Evolutionary conservation across 1,140 invertebrate genomes (phyloP), one percentile per base, ranked within the genome.

Genomic region (Ips typographus): DNA sequence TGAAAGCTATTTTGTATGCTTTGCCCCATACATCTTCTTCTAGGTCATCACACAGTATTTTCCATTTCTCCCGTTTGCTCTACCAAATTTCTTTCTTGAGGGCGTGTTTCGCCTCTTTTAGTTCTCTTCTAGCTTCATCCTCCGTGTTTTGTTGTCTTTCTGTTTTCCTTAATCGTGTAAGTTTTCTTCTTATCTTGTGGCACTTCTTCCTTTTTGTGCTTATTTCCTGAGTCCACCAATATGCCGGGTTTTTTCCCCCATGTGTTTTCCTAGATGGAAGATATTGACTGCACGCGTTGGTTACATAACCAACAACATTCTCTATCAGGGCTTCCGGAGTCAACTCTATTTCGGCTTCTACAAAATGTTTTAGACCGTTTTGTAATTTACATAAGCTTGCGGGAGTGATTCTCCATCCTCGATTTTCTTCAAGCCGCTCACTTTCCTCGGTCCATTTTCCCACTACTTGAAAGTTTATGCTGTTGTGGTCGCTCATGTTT

Each of bases 21-120:
- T 49, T 42, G 1, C 72, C 57, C 63, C 69, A 73, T 4, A 70
- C 40, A 47, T 73, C 65, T 2, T 57, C 43, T 4, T 71, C 69
- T 7, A 73, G 22, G n/a, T 71, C 63, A 1, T 71, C 22, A 2
- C 58, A 67, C 6, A 72, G 5, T 1, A 4, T 4, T 36, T 53
- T 6, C 5, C 5, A 53, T 8, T 6, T 36, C 36, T 36, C 22
- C 36, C 22, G 5, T 53, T 53, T 53, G 4, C 51, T 6, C 22
- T 53, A 1, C 6, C 5, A 36, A 8, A 8, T 53, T 53, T 53
- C 51, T 53, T 4, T 4, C 36, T 53, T 53, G 6, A 53, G 6
- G 6, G 6, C 51, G 4, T 36, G 6, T 53, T 8, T 53, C 36
- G 51, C 22, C 4, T 36, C 4, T 53, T 36, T 36, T 4, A 8